phyloP scores from a whole-genome alignment of 2,888 invertebrate species.

The Melangyna quadrimaculata region DNA sequence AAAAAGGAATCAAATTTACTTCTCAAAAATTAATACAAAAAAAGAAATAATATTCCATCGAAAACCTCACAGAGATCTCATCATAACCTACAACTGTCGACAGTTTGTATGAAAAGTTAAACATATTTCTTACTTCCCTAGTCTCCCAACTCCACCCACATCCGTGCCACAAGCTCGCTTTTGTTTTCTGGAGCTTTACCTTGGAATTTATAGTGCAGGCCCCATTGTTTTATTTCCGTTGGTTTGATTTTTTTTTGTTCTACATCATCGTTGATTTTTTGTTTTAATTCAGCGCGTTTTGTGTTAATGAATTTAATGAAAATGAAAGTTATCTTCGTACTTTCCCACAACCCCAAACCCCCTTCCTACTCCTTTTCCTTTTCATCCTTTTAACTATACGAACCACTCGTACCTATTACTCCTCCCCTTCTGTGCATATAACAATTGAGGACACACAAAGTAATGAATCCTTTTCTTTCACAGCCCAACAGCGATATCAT shows the following conservation, averaged over 20 bases:
- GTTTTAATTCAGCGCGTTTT: conserved; percentile 28
- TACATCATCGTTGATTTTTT: neutral
- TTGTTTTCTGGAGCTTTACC: conserved; percentile 46
- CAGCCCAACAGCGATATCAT: conserved; percentile 56
- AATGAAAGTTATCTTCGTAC: conserved; percentile 63
- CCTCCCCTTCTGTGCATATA: neutral
- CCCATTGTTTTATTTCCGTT: conserved; percentile 40
- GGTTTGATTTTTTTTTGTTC: neutral
- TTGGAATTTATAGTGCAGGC: conserved; percentile 50
- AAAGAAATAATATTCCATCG: neutral
- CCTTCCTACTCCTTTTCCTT: neutral
- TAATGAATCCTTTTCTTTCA: conserved; percentile 66
- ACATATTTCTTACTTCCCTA: conserved; percentile 34
- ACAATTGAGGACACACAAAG: conserved; percentile 66
- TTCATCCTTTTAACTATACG: neutral
- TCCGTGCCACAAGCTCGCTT: neutral
- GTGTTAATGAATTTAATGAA: conserved; percentile 71
- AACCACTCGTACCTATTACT: neutral
- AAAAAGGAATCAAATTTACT: conserved; percentile 2
- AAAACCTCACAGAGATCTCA: neutral
- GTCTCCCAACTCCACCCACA: neutral
- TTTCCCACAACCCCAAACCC: neutral
- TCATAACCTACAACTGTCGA: conserved; percentile 34
- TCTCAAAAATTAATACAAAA: neutral
- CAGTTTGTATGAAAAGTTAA: conserved; percentile 15